Evolutionary conservation across 2,113 vertebrate species (phyloP), one percentile per base, ranked within the genome.

Genomic region (Eidolon helvum): DNA sequence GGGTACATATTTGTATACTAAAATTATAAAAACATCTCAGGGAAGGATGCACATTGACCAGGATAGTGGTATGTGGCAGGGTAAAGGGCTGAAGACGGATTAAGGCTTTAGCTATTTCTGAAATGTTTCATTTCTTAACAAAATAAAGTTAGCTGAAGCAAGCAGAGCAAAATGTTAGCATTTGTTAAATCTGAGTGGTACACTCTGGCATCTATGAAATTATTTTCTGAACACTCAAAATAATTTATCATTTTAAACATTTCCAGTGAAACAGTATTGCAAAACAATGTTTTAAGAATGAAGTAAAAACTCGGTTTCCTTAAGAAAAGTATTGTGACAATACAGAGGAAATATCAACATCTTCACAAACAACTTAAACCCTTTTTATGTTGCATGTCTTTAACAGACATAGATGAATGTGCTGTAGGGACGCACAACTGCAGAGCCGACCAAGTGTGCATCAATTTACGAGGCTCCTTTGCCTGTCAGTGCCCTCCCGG

Each of bases 401-500:
- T 63, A 82, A 94, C 98, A 99, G 99, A 99, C 96, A 98, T 99
- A 89, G 99, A 99, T 87, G 99, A 99, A 98, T 99, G 99, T 79
- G 86, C 99, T 26, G 98, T 99, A 26, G 99, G 99, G 75, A 97
- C 98, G 18, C 99, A 99, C 98, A 99, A 97, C 30, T 99, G 99
- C 86, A 98, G 99, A 78, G 33, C 98, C 7, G 99, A 99, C 80
- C 99, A 99, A 98, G 98, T 99, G 1, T 99, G 99, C 97, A 98
- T 98, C 97, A 99, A 99, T 98, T 99, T 99, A 68, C 99, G 99
- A 97, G 99, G 99, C 61, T 99, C 99, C 87, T 99, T 99, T 96
- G 98, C 94, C 79, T 99, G 99, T 96, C 99, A 99, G 80, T 99
- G 99, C 98, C 99, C 96, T 87, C 95, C 98, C 0, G 99, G 99